Evolutionary conservation across 1,140 invertebrate species (phyloP), one percentile per base, ranked within the genome.

Genomic region (Conus ventricosus): DNA sequence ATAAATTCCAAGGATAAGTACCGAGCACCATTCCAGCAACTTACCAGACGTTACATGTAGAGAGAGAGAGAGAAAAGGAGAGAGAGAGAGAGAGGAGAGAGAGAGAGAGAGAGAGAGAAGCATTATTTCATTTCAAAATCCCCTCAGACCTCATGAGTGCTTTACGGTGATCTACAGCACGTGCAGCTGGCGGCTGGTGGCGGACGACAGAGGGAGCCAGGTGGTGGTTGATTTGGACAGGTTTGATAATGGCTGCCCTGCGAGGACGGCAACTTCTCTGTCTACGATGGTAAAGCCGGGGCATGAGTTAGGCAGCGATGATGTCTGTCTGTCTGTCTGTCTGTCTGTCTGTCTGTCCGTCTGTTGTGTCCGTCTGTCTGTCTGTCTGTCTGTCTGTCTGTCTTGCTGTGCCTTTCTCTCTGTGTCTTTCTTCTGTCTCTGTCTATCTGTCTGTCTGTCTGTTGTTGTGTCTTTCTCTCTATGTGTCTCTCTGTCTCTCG

Each of bases 111-210:
- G 39, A 39, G 39, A 39, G 39, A 39, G 39, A 39, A 3, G 3
- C 39, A 39, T 39, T 39, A 39, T 39, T 39, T 39, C 39, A 39
- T 39, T 39, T 39, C 39, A 39, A 39, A 0, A 39, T 39, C 39
- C 39, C 39, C 39, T 3, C 39, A 39, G 39, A 39, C 39, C 0
- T 39, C 39, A 0, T 39, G 39, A 39, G 39, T 39, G 39, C 39
- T 39, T 39, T 39, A 39, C 3, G 39, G 39, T 39, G 39, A 39
- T 39, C 0, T 39, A 54, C 63, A 85, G 84, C 84, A 76, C 67
- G 63, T 85, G 84, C 67, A 85, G 84, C 39, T 85, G 84, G 84
- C 84, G 84, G 11, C 27, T 85, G 6, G 84, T 85, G 27, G 63
- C 67, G 0, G 84, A 85, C 76, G 84, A 85, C 84, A 8, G 51